phyloP scores from a whole-genome alignment of 2,113 vertebrate genomes.

The Dipodomys stephensi region DNA sequence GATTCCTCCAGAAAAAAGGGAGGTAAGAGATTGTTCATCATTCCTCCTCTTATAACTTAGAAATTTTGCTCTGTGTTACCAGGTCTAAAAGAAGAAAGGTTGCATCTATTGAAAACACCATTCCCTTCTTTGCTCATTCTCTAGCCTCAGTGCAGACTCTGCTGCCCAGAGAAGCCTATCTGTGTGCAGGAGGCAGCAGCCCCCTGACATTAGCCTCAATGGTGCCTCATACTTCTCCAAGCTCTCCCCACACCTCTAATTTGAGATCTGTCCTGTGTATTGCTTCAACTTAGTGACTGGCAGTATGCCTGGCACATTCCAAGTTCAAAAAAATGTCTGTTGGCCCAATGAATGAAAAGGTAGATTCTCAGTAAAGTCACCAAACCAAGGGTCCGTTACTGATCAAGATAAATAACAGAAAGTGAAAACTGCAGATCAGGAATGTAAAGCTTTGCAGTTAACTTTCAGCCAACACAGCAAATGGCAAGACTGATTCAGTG shows the following conservation, averaged over 20 bases:
- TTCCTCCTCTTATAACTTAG: not conserved
- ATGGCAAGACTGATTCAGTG: not conserved
- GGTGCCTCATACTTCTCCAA: not conserved
- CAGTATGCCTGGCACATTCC: slow-evolving; percentile 23
- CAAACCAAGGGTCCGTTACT: slow-evolving; percentile 32
- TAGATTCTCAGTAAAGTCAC: slow-evolving; percentile 38
- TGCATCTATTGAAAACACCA: not conserved
- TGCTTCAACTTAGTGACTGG: not conserved
- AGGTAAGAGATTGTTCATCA: not conserved
- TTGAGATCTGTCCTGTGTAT: slow-evolving; percentile 10
- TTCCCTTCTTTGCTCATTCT: not conserved
- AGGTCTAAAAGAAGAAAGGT: not conserved
- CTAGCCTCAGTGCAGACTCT: not conserved
- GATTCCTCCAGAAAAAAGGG: not conserved
- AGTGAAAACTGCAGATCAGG: not conserved
- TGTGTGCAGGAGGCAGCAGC: not conserved
- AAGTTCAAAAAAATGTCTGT: slow-evolving; percentile 49
- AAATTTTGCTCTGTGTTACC: not conserved
- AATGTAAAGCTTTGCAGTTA: slow-evolving; percentile 23
- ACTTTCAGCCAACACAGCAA: slow-evolving; percentile 30
- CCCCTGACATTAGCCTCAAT: not conserved
- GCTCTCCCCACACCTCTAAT: not conserved
- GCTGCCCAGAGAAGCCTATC: not conserved
- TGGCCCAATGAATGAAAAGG: slow-evolving; percentile 54
- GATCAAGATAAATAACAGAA: slow-evolving; percentile 27